phyloP scores from a whole-genome alignment of 2,888 invertebrate species.

The Agrotis ipsilon region DNA sequence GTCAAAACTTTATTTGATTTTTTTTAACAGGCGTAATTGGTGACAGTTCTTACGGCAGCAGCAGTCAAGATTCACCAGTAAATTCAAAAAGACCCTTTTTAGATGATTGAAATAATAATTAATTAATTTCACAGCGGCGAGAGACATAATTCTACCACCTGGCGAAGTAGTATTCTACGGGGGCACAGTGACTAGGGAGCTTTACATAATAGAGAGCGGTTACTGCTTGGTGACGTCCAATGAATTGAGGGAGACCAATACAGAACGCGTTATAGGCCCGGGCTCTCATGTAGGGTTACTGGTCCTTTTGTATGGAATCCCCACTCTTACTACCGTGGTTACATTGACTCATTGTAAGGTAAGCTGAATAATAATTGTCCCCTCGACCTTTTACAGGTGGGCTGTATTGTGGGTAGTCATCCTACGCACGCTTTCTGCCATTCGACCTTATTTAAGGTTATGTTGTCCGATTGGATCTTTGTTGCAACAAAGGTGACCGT shows the following conservation, averaged over 20 bases:
- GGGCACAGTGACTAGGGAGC: slow-evolving; percentile 88
- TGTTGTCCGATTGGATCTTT: slow-evolving; percentile 19
- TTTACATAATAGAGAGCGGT: slow-evolving; percentile 89
- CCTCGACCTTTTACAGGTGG: slow-evolving; percentile 39
- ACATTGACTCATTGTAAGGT: slow-evolving; percentile 90
- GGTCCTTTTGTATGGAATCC: slow-evolving; percentile 87
- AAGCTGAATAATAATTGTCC: slow-evolving; percentile 56
- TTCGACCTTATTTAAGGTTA: slow-evolving; percentile 47
- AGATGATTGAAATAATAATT: slow-evolving; percentile 5
- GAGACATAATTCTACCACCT: slow-evolving; percentile 87
- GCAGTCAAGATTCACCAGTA: not conserved
- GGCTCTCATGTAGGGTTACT: slow-evolving; percentile 87
- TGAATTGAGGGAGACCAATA: slow-evolving; percentile 76
- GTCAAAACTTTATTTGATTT: no score
- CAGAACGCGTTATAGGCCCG: slow-evolving; percentile 84
- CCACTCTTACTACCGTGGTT: slow-evolving; percentile 85
- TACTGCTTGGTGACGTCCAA: slow-evolving; percentile 86
- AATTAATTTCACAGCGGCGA: slow-evolving; percentile 76
- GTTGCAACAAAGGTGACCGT: slow-evolving; percentile 35
- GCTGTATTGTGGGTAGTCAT: slow-evolving; percentile 42
- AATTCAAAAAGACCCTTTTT: not conserved
- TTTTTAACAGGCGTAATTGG: no score
- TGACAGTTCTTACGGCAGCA: no score
- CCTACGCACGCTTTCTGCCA: slow-evolving; percentile 47
- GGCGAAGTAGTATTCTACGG: slow-evolving; percentile 89